Conservation (phyloP, 2,797 vertebrate species). For the Miopithecus talapoin region DNA sequence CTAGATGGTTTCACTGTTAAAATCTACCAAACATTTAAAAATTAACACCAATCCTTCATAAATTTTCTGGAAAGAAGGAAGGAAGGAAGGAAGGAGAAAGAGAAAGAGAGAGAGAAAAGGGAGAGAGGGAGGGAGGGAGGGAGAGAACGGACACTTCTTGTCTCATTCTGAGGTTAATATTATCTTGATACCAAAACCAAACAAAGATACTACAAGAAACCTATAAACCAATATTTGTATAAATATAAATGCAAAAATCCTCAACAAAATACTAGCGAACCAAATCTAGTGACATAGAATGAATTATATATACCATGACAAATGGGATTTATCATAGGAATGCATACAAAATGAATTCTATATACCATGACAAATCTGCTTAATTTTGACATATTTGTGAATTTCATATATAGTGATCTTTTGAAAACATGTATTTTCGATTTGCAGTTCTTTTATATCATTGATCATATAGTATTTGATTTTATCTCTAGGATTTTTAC, state of each 20-base stretch:
- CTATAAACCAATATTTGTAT: background rate
- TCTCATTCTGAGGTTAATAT: background rate
- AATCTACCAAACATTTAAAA: background rate
- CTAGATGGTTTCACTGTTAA: background rate
- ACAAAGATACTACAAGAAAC: background rate
- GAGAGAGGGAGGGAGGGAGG: background rate
- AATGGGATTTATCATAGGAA: background rate
- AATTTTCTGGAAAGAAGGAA: background rate
- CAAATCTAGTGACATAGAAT: background rate
- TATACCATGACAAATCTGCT: background rate
- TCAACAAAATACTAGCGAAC: background rate
- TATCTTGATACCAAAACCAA: background rate
- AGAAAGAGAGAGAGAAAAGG: too few species aligned
- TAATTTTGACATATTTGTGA: background rate
- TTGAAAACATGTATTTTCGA: background rate
- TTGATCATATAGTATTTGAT: background rate
- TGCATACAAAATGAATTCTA: background rate
- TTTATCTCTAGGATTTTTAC: background rate
- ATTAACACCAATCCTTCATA: background rate
- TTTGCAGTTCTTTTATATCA: background rate
- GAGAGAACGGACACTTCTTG: background rate
- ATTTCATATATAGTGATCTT: background rate
- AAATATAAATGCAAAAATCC: background rate
- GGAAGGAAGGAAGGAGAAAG: background rate
- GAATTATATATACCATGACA: background rate